Percentiles rank a stretch among this genome's conserved stretches.
These are phyloP conservation scores for Helogale parvula DNA, from an alignment of 2,113 vertebrate genomes.

Conservation along the genomic window DNA sequence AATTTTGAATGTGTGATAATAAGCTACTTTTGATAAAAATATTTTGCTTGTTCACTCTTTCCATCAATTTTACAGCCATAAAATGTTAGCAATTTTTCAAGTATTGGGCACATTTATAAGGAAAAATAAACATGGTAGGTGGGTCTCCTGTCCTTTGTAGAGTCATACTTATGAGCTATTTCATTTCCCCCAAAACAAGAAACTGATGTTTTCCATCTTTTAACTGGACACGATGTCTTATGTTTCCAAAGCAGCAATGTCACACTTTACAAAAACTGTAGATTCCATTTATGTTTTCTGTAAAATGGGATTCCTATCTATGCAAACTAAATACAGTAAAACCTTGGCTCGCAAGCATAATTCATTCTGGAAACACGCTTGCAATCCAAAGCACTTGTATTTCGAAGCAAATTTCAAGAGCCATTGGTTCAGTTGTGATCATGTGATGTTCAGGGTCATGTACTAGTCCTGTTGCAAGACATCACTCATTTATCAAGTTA, in stretches of 20 bases:
- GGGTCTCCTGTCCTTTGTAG: not conserved
- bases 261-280: not conserved
- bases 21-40: constrained; percentile 47
- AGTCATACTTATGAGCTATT: not conserved
- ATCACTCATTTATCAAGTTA: too few relatives aligned
- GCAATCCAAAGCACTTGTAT: too few relatives aligned
- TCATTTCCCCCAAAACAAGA: not conserved
- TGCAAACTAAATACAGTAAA: not conserved
- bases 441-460: too few relatives aligned
- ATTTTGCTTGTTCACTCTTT: not conserved
- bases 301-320: not conserved
- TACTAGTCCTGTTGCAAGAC: too few relatives aligned
- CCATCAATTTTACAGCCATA: not conserved
- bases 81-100: constrained; percentile 47
- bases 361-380: too few relatives aligned
- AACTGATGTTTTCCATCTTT: not conserved
- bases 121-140: not conserved
- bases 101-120: constrained; percentile 25
- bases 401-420: too few relatives aligned
- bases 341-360: too few relatives aligned
- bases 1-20: constrained; percentile 7
- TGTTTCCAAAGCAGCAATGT: not conserved
- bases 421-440: too few relatives aligned
- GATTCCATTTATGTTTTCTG: not conserved
- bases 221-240: not conserved